Base-by-base conservation (phyloP, 2,113 vertebrate genomes). In the Phylloscopus trochilus region DNA sequence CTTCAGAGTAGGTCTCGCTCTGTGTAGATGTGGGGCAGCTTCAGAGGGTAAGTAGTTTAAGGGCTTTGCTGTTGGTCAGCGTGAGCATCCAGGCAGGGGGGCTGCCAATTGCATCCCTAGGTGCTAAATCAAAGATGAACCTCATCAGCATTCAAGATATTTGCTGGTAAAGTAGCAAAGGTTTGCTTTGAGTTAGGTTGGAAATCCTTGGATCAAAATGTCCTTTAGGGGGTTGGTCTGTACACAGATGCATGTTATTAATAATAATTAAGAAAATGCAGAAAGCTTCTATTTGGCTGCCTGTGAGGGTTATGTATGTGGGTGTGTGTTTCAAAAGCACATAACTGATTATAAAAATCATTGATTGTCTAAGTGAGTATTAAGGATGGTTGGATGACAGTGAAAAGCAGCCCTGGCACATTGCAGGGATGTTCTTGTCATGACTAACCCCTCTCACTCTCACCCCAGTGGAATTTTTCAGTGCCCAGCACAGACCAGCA, bases 401-500 rank as follows among this genome's bases (percentile, higher is more conserved):
- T 87, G 87, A 93, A 94, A 89, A 95, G 95, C 94, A 60, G 84
- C 47, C 68, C 41, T 74, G 83, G 95, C 94, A 92, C 77, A 85
- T 96, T 95, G 86, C 88, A 91, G 84, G 70, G 83, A 95, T 95
- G 75, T 87, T 97, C 94, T 90, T 37, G 60, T 74, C 92, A 77
- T 94, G 94, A 95, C 73, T 97, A 95, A 97, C 75, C 3, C 37
- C 37, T 73, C 33, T 77, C 49, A 17, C 81, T 92, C 93, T 95
- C 83, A 89, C 39, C 18, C 31, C 12, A 63, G 78, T 67, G 90
- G 96, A 96, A 97, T 94, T 92, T 95, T 62, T 93, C 67, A 78
- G 93, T 94, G 70, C 89, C 92, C 93, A 82, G 93, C 91, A 91
- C 90, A 91, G 91, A 73, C 89, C 84, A 92, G 83, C 78, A 90